Evolutionary conservation across 2,888 invertebrate species (phyloP).

Genomic region (Aphidius colemani): DNA sequence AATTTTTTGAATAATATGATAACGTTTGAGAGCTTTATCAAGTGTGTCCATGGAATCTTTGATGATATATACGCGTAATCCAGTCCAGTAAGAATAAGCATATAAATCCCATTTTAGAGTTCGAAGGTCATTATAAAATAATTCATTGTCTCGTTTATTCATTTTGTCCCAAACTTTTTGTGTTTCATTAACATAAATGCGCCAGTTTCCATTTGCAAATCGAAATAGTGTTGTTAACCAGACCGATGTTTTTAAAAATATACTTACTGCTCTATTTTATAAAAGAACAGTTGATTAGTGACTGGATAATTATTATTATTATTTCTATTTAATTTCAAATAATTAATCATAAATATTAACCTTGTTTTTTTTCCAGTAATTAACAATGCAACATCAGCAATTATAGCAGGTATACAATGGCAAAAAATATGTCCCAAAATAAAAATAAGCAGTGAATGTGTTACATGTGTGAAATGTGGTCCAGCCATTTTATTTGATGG

Average conservation of each 20-base stretch:
- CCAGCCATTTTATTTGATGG: slow-evolving; percentile 38
- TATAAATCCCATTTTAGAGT: slow-evolving; percentile 41
- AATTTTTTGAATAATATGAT: no score
- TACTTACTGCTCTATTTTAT: slow-evolving; percentile 10
- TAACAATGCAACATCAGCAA: slow-evolving; percentile 38
- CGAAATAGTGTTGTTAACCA: slow-evolving; percentile 10
- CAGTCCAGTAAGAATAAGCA: slow-evolving; percentile 32
- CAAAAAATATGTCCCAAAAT: slow-evolving; percentile 35
- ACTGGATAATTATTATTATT: neutral
- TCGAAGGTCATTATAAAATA: slow-evolving; percentile 45
- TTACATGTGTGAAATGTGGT: slow-evolving; percentile 24
- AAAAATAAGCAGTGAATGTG: slow-evolving; percentile 23
- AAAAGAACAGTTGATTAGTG: neutral
- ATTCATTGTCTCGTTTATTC: slow-evolving; percentile 38
- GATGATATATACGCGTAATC: slow-evolving; percentile 35
- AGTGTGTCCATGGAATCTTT: slow-evolving; percentile 37
- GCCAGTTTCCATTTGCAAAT: slow-evolving; percentile 34
- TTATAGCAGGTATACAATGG: slow-evolving; percentile 43
- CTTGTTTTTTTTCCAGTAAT: slow-evolving; percentile 15
- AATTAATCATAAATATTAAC: neutral
- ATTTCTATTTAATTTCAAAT: neutral
- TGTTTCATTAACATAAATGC: slow-evolving; percentile 37
- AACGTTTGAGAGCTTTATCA: neutral
- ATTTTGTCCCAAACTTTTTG: slow-evolving; percentile 39
- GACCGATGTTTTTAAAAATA: slow-evolving; percentile 8